Conservation (phyloP, 1,140 invertebrate genomes). For the Rhagoletis zephyria region DNA sequence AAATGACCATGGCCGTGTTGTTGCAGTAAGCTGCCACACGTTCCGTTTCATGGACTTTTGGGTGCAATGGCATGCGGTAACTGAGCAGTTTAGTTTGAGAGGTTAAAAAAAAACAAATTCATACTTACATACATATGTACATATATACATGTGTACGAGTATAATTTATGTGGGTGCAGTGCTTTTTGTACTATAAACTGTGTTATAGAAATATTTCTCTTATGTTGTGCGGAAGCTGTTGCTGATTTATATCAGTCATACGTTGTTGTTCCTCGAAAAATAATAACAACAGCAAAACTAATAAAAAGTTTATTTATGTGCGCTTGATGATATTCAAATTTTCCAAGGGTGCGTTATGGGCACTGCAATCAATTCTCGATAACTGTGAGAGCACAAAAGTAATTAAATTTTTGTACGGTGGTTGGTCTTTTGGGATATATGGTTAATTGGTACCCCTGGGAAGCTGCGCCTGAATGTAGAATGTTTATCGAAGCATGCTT, state of each 20-base stretch:
- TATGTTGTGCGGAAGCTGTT: conserved; percentile 6
- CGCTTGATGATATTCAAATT: conserved; percentile 5
- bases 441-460: background rate
- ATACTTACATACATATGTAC: too few relatives aligned
- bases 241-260: conserved; percentile 5
- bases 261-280: background rate
- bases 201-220: background rate
- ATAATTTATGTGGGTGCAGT: background rate
- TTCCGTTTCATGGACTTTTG: conserved; percentile 47
- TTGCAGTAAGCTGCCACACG: conserved; percentile 39
- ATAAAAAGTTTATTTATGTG: background rate
- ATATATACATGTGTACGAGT: too few relatives aligned
- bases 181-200: background rate
- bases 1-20: conserved; percentile 47
- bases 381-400: background rate
- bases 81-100: background rate
- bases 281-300: background rate
- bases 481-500: conserved; percentile 30
- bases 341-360: background rate
- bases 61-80: conserved; percentile 40
- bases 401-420: background rate
- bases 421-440: background rate
- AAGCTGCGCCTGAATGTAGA: background rate
- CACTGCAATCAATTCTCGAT: background rate
- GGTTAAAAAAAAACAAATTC: background rate